Percentiles rank a stretch among this genome's conserved stretches.
Conservation (phyloP, 2,888 invertebrate genomes). For the Eustalomyia histrio region DNA sequence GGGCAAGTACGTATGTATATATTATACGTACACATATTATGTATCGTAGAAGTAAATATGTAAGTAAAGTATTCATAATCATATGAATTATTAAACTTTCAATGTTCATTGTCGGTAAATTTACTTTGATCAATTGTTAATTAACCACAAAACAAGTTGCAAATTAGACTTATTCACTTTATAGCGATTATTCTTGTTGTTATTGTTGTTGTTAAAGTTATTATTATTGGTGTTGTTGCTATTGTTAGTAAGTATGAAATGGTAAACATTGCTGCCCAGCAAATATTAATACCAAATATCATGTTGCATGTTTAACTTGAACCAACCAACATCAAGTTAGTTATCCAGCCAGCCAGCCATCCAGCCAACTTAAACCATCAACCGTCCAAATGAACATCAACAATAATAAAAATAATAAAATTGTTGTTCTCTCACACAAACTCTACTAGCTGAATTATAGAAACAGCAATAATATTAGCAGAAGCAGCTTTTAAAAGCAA, state of each 20-base stretch:
- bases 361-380: neutral
- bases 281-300: conserved; percentile 39
- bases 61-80: conserved; percentile 19
- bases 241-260: conserved; percentile 33
- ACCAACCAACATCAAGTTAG: conserved; percentile 11
- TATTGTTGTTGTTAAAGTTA: conserved; percentile 30
- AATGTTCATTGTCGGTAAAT: conserved; percentile 23
- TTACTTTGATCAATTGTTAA: conserved; percentile 68
- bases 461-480: conserved; percentile 17
- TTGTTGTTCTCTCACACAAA: neutral
- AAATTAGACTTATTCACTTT: conserved; percentile 66
- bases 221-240: conserved; percentile 17
- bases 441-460: neutral
- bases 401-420: neutral
- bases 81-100: neutral
- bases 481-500: conserved; percentile 23
- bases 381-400: neutral
- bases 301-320: conserved; percentile 58
- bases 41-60: no score
- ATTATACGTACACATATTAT: neutral
- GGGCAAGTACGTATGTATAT: neutral
- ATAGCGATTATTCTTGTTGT: conserved; percentile 45
- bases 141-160: conserved; percentile 69
- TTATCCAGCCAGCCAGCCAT: neutral
- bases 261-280: conserved; percentile 42